Base-by-base conservation (phyloP, 1,140 invertebrate genomes). In the Leptinotarsa lineolata region DNA sequence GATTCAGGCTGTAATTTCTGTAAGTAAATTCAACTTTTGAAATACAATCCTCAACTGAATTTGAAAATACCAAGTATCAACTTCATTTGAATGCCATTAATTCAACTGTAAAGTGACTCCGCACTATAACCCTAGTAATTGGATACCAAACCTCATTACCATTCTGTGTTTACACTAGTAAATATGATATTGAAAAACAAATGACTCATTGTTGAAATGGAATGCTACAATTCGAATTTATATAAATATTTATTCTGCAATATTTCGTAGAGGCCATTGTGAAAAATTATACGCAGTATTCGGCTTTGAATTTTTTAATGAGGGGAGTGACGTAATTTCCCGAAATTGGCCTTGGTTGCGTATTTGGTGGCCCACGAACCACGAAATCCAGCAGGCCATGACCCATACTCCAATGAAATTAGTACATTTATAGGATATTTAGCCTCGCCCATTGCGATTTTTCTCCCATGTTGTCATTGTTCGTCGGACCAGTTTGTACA, bases 141-240 rank as follows among this genome's bases (percentile, higher is more conserved):
- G 15, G 48, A 54, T 54, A 16, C 48, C n/a, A 18, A 54, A 16
- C 6, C 48, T 54, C 48, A 54, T 54, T 54, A 54, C 48, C 48
- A 54, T 54, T 54, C 48, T 54, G n/a, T 3, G 48, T 54, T 54
- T 18, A 54, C 16, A 54, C 48, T 16, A 54, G 16, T 54, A 18
- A 54, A 54, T 54, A 54, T n/a, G 48, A 54, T 54, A 54, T 54
- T 54, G n/a, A 54, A 16, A 54, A 54, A 54, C 48, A 54, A 54
- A 54, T 54, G 48, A 54, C 48, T 54, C 48, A 54, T 18, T 54
- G 48, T 54, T 54, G 48, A 54, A 54, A 54, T 16, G 48, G 48
- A 54, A 54, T 39, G 30, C 30, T 39, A 39, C 8, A 39, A 0
- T 54, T 54, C 48, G 48, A 54, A 16, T 16, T 54, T 54, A 54